phyloP scores from a whole-genome alignment of 2,797 vertebrate genomes.

The Acrocephalus scirpaceus region DNA sequence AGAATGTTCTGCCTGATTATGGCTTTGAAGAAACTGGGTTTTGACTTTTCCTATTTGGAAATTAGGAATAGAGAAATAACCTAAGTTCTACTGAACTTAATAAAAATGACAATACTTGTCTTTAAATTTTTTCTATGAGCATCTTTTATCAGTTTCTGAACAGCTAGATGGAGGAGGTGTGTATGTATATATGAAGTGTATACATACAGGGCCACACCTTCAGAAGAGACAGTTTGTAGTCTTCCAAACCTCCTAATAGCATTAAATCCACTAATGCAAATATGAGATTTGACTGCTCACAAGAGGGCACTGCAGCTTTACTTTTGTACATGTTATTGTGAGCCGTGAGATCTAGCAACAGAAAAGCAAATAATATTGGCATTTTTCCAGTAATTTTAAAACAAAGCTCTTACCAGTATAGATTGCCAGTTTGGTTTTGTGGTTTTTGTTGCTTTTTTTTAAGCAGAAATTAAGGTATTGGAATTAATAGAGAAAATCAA shows the following conservation, averaged over 20 bases:
- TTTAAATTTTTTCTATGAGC: neutral
- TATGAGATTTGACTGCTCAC: neutral
- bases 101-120: neutral
- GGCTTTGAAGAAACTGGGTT: neutral
- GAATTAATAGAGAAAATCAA: neutral
- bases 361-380: neutral
- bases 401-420: neutral
- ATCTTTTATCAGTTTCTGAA: neutral
- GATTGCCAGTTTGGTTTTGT: neutral
- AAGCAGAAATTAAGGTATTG: neutral
- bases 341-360: neutral
- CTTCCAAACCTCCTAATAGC: neutral
- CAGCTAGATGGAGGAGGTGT: neutral
- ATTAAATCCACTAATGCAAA: neutral
- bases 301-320: conserved; percentile 55
- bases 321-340: neutral
- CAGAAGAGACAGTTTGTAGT: neutral
- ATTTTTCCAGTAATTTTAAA: neutral
- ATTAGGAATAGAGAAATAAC: neutral
- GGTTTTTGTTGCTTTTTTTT: neutral
- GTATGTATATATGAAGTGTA: fast-evolving
- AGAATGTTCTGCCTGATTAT: neutral
- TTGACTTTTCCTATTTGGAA: neutral
- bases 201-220: fast-evolving
- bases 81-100: neutral